Evolutionary conservation across 1,140 invertebrate genomes (phyloP).

Genomic region (Hypothenemus hampei): DNA sequence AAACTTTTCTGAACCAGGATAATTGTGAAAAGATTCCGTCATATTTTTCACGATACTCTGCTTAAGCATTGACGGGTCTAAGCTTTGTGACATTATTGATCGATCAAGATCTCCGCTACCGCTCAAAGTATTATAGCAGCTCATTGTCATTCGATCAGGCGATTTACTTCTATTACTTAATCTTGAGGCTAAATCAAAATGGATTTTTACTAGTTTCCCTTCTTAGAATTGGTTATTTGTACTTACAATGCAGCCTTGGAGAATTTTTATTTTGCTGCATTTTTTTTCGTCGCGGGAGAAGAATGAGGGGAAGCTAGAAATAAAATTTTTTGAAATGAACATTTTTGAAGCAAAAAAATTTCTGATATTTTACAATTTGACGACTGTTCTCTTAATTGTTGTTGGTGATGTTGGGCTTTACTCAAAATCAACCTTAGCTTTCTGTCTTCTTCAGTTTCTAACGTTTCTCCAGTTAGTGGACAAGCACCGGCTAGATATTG

Average conservation of each 20-base stretch:
- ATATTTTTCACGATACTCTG: conserved; percentile 22
- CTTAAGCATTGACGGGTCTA: conserved; percentile 49
- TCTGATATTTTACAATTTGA: conserved; percentile 17
- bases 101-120: conserved; percentile 39
- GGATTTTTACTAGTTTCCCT: too few relatives aligned
- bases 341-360: not conserved
- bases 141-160: conserved; percentile 64
- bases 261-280: conserved; percentile 47
- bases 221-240: too few relatives aligned
- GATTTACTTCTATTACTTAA: conserved; percentile 54
- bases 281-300: conserved; percentile 39
- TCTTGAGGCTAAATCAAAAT: conserved; percentile 48
- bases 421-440: conserved; percentile 79
- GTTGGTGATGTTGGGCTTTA: conserved; percentile 86
- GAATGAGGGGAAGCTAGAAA: conserved; percentile 35
- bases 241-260: conserved; percentile 59
- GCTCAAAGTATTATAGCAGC: conserved; percentile 53
- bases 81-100: conserved; percentile 59
- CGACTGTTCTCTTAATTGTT: conserved; percentile 63
- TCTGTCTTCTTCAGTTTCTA: conserved; percentile 79
- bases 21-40: conserved; percentile 7
- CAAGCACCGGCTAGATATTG: conserved; percentile 77
- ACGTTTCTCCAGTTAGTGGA: conserved; percentile 65
- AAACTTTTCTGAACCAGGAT: conserved; percentile 1
- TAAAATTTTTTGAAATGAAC: not conserved